Evolutionary conservation across 2,888 invertebrate species (phyloP).

Genomic region (Clostera curtula): DNA sequence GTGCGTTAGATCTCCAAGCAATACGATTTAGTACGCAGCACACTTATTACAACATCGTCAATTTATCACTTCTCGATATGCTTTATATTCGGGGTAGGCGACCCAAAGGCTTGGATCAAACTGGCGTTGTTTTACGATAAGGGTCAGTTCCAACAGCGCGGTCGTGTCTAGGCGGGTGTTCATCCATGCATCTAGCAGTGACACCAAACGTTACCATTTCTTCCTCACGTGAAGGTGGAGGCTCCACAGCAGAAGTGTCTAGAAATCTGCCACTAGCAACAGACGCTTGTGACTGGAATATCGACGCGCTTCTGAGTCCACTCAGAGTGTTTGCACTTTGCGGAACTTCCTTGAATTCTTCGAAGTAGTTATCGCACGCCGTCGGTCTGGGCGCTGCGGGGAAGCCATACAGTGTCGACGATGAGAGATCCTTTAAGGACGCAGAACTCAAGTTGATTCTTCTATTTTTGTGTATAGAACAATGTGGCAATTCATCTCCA

Average conservation of each 20-base stretch:
- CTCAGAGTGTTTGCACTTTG: constrained; percentile 69
- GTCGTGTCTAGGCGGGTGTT: constrained; percentile 48
- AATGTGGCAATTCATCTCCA: constrained; percentile 72
- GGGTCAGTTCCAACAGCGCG: constrained; percentile 72
- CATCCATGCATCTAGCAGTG: constrained; percentile 58
- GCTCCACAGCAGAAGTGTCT: constrained; percentile 78
- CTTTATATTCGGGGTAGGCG: constrained; percentile 44
- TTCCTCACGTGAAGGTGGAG: constrained; percentile 78
- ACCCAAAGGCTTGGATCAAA: constrained; percentile 54
- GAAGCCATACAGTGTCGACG: constrained; percentile 77
- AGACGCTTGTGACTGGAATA: constrained; percentile 70
- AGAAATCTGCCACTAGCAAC: constrained; percentile 82
- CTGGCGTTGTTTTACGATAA: constrained; percentile 76
- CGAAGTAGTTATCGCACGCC: constrained; percentile 76
- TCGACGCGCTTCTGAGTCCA: constrained; percentile 62
- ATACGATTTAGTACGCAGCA: constrained; percentile 40
- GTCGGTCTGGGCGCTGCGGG: constrained; percentile 78
- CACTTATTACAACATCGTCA: constrained; percentile 46
- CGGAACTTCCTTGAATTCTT: constrained; percentile 69
- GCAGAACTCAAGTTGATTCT: constrained; percentile 70
- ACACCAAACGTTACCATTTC: constrained; percentile 83
- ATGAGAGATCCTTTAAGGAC: constrained; percentile 74
- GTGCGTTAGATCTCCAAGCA: too few relatives aligned
- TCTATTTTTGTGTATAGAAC: constrained; percentile 74
- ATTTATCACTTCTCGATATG: constrained; percentile 71